Evolutionary conservation across 2,888 invertebrate species (phyloP).

Genomic region (Melanostoma scalare): DNA sequence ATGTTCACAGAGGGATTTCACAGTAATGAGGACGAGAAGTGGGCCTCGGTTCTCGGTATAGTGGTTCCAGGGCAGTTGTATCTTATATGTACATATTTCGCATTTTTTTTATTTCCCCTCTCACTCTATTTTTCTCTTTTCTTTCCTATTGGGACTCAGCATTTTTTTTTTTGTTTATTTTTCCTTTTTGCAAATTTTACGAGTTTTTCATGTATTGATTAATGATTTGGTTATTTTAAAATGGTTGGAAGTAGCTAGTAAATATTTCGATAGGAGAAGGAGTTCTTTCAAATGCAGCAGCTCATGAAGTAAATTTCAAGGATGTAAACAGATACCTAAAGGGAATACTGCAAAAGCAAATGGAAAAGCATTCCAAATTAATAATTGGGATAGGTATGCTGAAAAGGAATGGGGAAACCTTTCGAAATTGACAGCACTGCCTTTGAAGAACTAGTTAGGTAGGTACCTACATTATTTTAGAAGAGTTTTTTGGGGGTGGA

Average conservation of each 20-base stretch:
- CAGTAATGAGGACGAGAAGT: conserved; percentile 41
- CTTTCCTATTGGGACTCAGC: not conserved
- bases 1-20: conserved; percentile 49
- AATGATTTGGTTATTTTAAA: conserved; percentile 60
- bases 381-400: too few relatives aligned
- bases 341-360: too few relatives aligned
- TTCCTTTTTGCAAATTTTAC: conserved; percentile 31
- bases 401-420: too few relatives aligned
- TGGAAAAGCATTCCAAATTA: too few relatives aligned
- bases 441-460: too few relatives aligned
- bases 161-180: conserved; percentile 22
- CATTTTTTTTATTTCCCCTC: conserved; percentile 14
- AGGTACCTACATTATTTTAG: too few relatives aligned
- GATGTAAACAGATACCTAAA: too few relatives aligned
- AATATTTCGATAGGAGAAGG: too few relatives aligned
- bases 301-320: too few relatives aligned
- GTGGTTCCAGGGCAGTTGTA: conserved; percentile 32
- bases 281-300: too few relatives aligned
- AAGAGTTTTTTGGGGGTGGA: too few relatives aligned
- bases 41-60: not conserved
- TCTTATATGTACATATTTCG: conserved; percentile 23
- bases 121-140: not conserved
- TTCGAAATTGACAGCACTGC: too few relatives aligned
- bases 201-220: conserved; percentile 61
- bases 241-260: not conserved